phyloP scores from a whole-genome alignment of 2,797 vertebrate species.

The Oreochromis grahami region DNA sequence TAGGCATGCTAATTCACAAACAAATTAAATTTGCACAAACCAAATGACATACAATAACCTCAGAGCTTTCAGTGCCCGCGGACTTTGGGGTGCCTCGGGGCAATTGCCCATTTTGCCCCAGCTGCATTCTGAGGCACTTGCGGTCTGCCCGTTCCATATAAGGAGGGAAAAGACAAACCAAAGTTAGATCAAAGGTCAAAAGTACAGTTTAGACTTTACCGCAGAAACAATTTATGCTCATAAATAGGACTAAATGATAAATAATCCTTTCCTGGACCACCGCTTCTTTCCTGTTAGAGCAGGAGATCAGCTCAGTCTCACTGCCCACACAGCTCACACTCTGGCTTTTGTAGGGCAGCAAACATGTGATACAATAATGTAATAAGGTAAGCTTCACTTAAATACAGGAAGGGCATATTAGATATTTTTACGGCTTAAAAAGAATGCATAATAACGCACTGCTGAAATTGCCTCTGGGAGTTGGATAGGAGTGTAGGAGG shows the following conservation, averaged over 20 bases:
- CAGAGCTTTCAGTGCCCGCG: not conserved
- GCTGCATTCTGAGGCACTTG: not conserved
- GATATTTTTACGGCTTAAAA: constrained; percentile 59
- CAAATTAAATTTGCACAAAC: constrained; percentile 55
- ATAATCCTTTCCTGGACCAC: constrained; percentile 53
- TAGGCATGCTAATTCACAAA: not conserved
- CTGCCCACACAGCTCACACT: constrained; percentile 57
- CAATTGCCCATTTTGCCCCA: not conserved
- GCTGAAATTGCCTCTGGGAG: constrained; percentile 60
- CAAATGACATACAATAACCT: constrained; percentile 43
- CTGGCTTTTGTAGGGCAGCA: constrained; percentile 45
- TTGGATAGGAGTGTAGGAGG: constrained; percentile 48
- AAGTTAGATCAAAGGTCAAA: constrained; percentile 40
- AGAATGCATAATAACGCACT: constrained; percentile 45
- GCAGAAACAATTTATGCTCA: constrained; percentile 47
- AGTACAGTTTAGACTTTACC: constrained; percentile 34
- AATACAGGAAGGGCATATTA: constrained; percentile 55
- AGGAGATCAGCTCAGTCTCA: constrained; percentile 15
- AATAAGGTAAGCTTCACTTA: constrained; percentile 67
- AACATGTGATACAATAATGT: constrained; percentile 57
- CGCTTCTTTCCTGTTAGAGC: constrained; percentile 36
- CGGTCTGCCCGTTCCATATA: not conserved
- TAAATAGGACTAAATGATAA: constrained; percentile 54
- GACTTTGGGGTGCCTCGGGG: not conserved
- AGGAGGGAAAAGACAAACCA: constrained; percentile 21